These are phyloP conservation scores for Lamprologus ornatipinnis DNA, from an alignment of 2,113 vertebrate species.

Conservation along the genomic window DNA sequence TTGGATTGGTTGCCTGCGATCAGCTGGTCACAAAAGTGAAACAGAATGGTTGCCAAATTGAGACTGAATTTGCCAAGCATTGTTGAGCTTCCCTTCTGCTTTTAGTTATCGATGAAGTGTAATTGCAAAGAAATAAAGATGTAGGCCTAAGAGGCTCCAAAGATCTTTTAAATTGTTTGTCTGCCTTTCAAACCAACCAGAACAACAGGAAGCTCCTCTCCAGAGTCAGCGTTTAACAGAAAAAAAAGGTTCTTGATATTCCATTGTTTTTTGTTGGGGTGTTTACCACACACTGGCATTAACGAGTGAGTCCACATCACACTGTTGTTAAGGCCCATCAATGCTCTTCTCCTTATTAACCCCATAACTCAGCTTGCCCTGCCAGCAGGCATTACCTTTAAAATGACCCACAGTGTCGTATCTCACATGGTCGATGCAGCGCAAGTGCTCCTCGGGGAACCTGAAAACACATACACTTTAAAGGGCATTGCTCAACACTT, in stretches of 20 bases:
- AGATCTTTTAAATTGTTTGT: neutral
- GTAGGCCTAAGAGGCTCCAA: neutral
- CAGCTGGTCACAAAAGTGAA: neutral
- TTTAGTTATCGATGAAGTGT: neutral
- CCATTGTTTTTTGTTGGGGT: neutral
- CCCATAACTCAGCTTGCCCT: slow-evolving; percentile 48
- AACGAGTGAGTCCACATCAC: slow-evolving; percentile 25
- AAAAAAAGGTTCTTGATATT: neutral
- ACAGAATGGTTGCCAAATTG: neutral
- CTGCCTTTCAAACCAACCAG: neutral
- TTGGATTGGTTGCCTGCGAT: neutral
- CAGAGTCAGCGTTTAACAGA: neutral
- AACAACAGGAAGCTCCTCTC: neutral
- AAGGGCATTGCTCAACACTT: neutral
- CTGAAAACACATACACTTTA: neutral
- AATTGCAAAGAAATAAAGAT: neutral
- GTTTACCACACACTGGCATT: slow-evolving; percentile 15
- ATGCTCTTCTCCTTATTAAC: slow-evolving; percentile 51
- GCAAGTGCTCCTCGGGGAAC: slow-evolving; percentile 16
- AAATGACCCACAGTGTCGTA: neutral
- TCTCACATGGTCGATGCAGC: slow-evolving; percentile 25
- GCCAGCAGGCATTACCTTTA: slow-evolving; percentile 19
- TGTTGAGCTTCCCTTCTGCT: neutral
- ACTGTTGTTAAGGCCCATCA: slow-evolving; percentile 18
- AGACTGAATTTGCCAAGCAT: neutral